Conservation (phyloP, 2,113 vertebrate species). For the Alosa alosa region DNA sequence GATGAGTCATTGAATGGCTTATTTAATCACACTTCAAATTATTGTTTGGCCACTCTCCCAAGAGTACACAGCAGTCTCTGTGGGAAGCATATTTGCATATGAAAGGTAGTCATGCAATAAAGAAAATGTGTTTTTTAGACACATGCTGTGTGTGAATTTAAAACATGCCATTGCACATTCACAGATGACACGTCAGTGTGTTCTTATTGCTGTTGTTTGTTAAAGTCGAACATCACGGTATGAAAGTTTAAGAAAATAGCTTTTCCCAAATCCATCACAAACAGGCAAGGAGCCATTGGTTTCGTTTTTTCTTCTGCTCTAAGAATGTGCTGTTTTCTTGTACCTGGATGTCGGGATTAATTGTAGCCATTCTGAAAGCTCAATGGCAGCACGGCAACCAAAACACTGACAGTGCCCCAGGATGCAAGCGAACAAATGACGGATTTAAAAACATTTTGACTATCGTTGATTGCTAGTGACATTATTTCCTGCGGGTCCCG, state of each 20-base stretch:
- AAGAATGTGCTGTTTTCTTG: not conserved
- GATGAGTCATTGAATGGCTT: not conserved
- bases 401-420: not conserved
- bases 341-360: constrained; percentile 1
- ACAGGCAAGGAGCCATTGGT: not conserved
- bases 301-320: not conserved
- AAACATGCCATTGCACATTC: not conserved
- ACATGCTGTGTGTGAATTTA: not conserved
- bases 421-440: not conserved
- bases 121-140: not conserved
- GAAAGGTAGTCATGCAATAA: not conserved
- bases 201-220: not conserved
- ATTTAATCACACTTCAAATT: not conserved
- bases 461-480: not conserved
- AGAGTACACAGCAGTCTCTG: not conserved
- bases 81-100: not conserved
- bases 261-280: not conserved
- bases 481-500: not conserved
- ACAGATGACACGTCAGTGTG: not conserved
- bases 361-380: not conserved
- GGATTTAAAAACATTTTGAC: constrained; percentile 5
- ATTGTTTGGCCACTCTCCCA: constrained; percentile 1
- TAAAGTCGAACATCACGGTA: not conserved
- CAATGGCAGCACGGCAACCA: not conserved
- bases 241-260: constrained; percentile 1